phyloP scores from a whole-genome alignment of 2,113 vertebrate genomes.

The Rhinolophus ferrumequinum region DNA sequence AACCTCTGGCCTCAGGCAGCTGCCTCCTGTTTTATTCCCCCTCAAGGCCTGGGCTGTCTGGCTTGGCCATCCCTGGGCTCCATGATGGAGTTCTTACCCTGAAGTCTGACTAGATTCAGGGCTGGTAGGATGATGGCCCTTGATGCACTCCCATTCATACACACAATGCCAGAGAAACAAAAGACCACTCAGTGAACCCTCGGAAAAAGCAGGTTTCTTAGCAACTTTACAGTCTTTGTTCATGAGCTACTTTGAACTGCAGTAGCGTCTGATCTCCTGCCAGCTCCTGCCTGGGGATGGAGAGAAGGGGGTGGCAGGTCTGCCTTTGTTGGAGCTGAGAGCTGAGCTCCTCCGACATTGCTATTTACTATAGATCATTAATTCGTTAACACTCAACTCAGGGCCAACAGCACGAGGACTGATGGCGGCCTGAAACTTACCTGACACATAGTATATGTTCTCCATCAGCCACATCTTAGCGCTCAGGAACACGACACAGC shows the following conservation, averaged over 20 bases:
- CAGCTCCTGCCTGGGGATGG: background rate
- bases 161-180: background rate
- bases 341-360: background rate
- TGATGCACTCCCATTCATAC: background rate
- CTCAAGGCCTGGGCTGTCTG: background rate
- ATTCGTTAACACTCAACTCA: background rate
- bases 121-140: background rate
- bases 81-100: accelerated
- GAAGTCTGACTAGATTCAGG: background rate
- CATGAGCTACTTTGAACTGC: background rate
- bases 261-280: conserved; percentile 3
- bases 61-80: background rate
- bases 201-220: conserved; percentile 61
- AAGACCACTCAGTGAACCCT: background rate
- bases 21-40: background rate
- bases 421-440: background rate
- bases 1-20: background rate
- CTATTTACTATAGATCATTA: background rate
- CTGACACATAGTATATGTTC: background rate
- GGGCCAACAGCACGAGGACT: background rate
- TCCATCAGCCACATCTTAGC: background rate
- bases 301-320: background rate
- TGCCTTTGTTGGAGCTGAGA: background rate
- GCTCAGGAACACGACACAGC: background rate
- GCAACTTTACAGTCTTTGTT: conserved; percentile 59